Conservation (phyloP, 30 jellyfish, hydroid and myxozoan genomes). For the Aurelia sp. region DNA sequence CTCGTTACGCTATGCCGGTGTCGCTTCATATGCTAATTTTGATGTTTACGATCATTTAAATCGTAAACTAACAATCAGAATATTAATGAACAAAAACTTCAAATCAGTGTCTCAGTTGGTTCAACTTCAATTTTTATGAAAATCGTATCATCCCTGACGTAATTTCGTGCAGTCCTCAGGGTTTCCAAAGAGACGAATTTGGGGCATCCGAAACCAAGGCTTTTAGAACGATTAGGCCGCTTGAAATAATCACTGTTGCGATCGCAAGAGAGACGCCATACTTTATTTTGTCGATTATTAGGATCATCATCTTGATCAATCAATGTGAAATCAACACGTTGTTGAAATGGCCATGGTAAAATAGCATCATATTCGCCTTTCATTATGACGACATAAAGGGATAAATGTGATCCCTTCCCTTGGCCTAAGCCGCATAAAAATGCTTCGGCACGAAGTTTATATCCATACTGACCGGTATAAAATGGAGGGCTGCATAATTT, state of each 20-base stretch:
- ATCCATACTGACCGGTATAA: conserved; percentile 98
- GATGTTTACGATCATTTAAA: no score
- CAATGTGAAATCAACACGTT: conserved; percentile 88
- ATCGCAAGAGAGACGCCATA: conserved; percentile 96
- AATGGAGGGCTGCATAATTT: conserved; percentile 97
- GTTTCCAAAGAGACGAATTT: conserved; percentile 97
- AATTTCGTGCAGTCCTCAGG: conserved; percentile 85
- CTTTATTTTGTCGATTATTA: conserved; percentile 85
- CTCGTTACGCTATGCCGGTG: neutral
- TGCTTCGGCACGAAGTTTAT: conserved; percentile 97
- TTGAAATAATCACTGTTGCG: conserved; percentile 93
- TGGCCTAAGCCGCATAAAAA: conserved; percentile 97
- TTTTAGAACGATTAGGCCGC: conserved; percentile 93
- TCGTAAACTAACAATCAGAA: no score
- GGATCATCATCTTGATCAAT: conserved; percentile 96
- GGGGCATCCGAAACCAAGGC: conserved; percentile 99
- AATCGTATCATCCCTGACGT: conserved; percentile 87
- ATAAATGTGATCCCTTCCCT: conserved; percentile 97
- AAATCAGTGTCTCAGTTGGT: conserved; percentile 84
- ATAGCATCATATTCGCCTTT: conserved; percentile 98
- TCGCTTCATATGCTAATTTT: no score
- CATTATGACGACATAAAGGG: conserved; percentile 95
- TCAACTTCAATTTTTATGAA: conserved; percentile 92
- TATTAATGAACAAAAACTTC: no score
- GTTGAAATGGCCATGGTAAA: conserved; percentile 99